Percentiles rank a stretch among this genome's conserved stretches.
phyloP scores from a whole-genome alignment of 2,888 invertebrate genomes.

The Hydropsyche betteni region DNA sequence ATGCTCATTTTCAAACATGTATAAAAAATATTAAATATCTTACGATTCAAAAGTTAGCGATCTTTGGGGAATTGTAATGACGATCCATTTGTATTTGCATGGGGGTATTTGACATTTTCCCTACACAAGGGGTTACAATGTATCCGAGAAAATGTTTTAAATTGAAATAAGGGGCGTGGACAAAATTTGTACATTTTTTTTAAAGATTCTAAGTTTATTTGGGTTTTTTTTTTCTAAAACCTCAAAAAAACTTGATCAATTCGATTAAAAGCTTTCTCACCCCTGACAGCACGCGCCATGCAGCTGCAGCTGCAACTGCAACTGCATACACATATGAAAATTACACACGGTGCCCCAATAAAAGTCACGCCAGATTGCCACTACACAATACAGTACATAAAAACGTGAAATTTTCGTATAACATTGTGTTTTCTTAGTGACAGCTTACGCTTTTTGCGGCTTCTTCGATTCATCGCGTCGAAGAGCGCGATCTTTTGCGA shows the following conservation, averaged over 20 bases:
- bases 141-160: background rate
- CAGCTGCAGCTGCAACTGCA: slow-evolving; percentile 41
- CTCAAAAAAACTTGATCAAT: slow-evolving; percentile 29
- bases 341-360: slow-evolving; percentile 37
- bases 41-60: background rate
- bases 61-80: slow-evolving; percentile 28
- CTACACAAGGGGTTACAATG: slow-evolving; percentile 26
- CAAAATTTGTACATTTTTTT: too few relatives aligned
- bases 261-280: slow-evolving; percentile 36
- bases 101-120: slow-evolving; percentile 36
- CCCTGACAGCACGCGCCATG: slow-evolving; percentile 31
- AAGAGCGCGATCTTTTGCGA: too few relatives aligned
- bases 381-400: background rate
- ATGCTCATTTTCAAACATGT: too few relatives aligned
- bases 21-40: too few relatives aligned
- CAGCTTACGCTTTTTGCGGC: too few relatives aligned
- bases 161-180: too few relatives aligned
- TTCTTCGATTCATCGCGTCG: too few relatives aligned
- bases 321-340: slow-evolving; percentile 40
- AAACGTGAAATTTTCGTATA: background rate
- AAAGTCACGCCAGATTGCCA: slow-evolving; percentile 20
- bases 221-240: too few relatives aligned
- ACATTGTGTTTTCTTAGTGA: too few relatives aligned
- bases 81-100: slow-evolving; percentile 11
- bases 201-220: too few relatives aligned